phyloP scores from a whole-genome alignment of 2,113 vertebrate species.

The Cichladusa arquata region DNA sequence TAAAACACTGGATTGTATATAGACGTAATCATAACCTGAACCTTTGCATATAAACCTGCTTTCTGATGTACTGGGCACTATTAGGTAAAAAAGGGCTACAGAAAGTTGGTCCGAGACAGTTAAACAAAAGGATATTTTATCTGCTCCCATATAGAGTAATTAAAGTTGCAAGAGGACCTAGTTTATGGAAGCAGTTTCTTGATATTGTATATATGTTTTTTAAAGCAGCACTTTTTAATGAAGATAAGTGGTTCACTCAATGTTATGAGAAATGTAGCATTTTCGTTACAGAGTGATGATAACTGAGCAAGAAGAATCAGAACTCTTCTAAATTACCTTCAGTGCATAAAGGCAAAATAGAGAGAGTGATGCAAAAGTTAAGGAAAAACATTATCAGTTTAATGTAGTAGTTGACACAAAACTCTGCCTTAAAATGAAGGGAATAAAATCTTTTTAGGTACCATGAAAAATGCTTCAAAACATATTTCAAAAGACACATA shows the following conservation, averaged over 20 bases:
- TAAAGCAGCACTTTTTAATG: background rate
- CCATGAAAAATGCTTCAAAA: background rate
- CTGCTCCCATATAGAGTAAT: background rate
- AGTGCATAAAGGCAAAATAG: background rate
- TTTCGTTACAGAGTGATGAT: background rate
- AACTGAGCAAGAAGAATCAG: background rate
- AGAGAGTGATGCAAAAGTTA: background rate
- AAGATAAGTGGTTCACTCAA: background rate
- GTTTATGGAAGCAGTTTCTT: background rate
- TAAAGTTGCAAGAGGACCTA: background rate
- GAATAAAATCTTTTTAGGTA: background rate
- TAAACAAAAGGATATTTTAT: background rate
- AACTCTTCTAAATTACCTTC: background rate
- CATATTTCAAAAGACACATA: rapidly evolving
- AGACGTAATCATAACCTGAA: background rate
- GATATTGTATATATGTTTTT: background rate
- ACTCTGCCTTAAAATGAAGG: background rate
- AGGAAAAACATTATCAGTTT: background rate
- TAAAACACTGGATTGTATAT: background rate
- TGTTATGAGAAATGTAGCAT: background rate
- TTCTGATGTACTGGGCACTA: background rate
- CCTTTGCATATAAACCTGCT: background rate
- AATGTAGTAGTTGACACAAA: background rate
- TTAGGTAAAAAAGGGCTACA: background rate
- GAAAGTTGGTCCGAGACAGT: background rate